Evolutionary conservation across 2,888 invertebrate genomes (phyloP).

Genomic region (Cantharis nigra): DNA sequence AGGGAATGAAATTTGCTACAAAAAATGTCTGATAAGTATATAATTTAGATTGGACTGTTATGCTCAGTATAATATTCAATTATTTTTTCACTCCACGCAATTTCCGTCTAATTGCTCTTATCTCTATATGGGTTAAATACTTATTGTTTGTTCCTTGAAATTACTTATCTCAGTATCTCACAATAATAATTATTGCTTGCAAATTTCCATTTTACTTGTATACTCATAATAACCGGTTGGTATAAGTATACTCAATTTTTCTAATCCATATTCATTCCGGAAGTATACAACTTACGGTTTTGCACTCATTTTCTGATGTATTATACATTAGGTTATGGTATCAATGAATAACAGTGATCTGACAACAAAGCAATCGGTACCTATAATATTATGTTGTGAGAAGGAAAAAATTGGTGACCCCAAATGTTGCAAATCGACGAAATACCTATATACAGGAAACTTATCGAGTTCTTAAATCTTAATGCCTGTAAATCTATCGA

Average conservation of each 20-base stretch:
- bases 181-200: background rate
- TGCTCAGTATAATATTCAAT: too few relatives aligned
- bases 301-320: background rate
- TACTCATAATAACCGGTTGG: background rate
- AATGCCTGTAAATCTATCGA: too few relatives aligned
- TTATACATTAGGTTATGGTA: too few relatives aligned
- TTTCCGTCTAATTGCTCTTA: background rate
- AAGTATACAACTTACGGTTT: background rate
- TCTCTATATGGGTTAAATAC: background rate
- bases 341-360: too few relatives aligned
- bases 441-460: too few relatives aligned
- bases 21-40: too few relatives aligned
- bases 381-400: too few relatives aligned
- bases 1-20: too few relatives aligned
- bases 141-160: background rate
- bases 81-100: background rate
- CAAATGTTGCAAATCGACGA: background rate
- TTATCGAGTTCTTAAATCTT: too few relatives aligned
- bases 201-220: background rate
- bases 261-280: background rate
- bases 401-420: background rate
- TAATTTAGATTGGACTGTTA: too few relatives aligned
- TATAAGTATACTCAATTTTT: background rate
- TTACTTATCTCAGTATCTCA: background rate
- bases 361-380: too few relatives aligned